These are phyloP conservation scores for Lasioglossum marginatum DNA, from an alignment of 2,888 invertebrate species.

Conservation along the genomic window DNA sequence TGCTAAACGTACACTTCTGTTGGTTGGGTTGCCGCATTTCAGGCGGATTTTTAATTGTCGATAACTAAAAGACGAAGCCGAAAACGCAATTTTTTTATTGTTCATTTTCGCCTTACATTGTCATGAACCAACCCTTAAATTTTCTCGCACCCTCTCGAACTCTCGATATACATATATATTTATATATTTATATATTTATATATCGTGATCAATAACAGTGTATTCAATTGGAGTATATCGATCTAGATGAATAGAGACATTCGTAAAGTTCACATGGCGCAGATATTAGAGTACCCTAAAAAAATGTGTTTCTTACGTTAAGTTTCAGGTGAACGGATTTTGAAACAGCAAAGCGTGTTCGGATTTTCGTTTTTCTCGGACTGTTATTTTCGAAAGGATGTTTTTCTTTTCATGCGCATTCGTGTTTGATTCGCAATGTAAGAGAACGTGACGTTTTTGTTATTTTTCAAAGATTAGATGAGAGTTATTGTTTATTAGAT, in stretches of 20 bases:
- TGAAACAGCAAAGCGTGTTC: constrained; percentile 1
- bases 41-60: too few relatives aligned
- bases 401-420: neutral
- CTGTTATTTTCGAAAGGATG: neutral
- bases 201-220: neutral
- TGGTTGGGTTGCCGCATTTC: too few relatives aligned
- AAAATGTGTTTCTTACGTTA: constrained; percentile 14
- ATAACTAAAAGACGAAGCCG: too few relatives aligned
- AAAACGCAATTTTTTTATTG: too few relatives aligned
- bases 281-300: constrained; percentile 2
- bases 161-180: too few relatives aligned
- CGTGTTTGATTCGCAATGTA: neutral
- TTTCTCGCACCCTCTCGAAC: too few relatives aligned
- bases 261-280: constrained; percentile 3
- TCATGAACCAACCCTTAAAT: too few relatives aligned
- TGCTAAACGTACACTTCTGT: too few relatives aligned
- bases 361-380: neutral
- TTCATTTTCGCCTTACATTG: too few relatives aligned
- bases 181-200: too few relatives aligned
- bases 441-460: constrained; percentile 4
- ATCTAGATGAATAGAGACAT: constrained; percentile 15
- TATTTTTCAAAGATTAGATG: neutral
- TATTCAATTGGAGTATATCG: constrained; percentile 3
- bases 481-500: constrained; percentile 6
- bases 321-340: constrained; percentile 28